Evolutionary conservation across 2,888 invertebrate genomes (phyloP).

Genomic region (Epistrophe grossulariae): DNA sequence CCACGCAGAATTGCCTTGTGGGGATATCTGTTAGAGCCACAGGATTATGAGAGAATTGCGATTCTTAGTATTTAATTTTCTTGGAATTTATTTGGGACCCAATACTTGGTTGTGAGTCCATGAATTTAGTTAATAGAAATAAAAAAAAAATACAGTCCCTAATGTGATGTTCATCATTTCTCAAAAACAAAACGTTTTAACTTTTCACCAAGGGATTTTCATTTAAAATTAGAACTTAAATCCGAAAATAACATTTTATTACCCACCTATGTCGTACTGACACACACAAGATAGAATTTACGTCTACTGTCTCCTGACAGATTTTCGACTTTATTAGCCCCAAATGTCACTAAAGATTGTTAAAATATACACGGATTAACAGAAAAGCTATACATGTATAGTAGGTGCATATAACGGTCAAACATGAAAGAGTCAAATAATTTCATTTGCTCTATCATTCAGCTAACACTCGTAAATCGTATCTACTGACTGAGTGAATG

Average conservation of each 20-base stretch:
- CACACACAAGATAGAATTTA: not conserved
- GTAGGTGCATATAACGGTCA: not conserved
- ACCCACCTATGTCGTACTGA: not conserved
- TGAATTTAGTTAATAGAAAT: no score
- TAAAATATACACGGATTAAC: not conserved
- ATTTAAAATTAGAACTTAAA: not conserved
- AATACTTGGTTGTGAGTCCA: no score
- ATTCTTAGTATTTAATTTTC: no score
- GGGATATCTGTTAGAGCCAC: no score
- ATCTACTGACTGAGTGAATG: no score
- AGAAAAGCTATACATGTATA: not conserved
- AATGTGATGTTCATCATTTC: no score
- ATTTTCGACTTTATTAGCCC: conserved; percentile 4
- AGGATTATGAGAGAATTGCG: no score
- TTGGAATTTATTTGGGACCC: no score
- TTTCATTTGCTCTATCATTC: not conserved
- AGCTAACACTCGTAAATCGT: not conserved
- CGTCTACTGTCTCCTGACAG: not conserved
- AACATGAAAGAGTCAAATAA: not conserved
- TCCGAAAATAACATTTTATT: not conserved
- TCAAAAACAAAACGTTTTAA: no score
- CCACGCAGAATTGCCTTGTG: no score
- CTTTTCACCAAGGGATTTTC: not conserved
- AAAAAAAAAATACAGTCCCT: no score
- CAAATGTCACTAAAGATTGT: not conserved